Conservation (phyloP, 1,140 invertebrate species). For the Papilio machaon region DNA sequence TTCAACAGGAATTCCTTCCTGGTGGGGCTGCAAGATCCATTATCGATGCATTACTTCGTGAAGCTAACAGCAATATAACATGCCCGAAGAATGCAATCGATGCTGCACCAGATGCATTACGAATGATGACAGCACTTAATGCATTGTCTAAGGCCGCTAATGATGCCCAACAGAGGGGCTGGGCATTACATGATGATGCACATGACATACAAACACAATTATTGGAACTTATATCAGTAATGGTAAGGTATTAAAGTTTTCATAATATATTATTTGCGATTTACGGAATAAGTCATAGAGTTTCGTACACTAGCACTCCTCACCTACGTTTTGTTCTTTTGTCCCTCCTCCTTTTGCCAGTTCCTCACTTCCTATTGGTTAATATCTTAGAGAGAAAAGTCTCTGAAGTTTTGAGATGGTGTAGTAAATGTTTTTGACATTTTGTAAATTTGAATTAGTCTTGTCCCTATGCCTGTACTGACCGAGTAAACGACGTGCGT, state of each 20-base stretch:
- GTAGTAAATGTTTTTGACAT: too few species aligned
- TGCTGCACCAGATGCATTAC: slow-evolving; percentile 89
- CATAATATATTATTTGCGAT: too few species aligned
- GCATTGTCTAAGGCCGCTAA: slow-evolving; percentile 94
- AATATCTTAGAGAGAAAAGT: too few species aligned
- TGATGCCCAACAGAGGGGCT: slow-evolving; percentile 96
- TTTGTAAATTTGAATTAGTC: too few species aligned
- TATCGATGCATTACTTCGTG: slow-evolving; percentile 75
- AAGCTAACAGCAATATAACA: slow-evolving; percentile 75
- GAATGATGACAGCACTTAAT: slow-evolving; percentile 90
- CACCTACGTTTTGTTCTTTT: too few species aligned
- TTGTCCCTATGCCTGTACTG: too few species aligned
- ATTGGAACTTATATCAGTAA: slow-evolving; percentile 91
- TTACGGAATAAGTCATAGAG: too few species aligned
- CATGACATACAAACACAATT: slow-evolving; percentile 91
- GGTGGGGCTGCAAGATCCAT: slow-evolving; percentile 76
- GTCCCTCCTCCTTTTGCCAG: too few species aligned
- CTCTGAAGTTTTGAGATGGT: too few species aligned
- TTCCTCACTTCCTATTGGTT: too few species aligned
- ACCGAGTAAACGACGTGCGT: too few species aligned
- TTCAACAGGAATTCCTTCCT: slow-evolving; percentile 71
- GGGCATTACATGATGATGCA: slow-evolving; percentile 96
- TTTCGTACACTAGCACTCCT: too few species aligned
- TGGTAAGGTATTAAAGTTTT: slow-evolving; percentile 83
- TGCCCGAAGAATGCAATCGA: slow-evolving; percentile 85